Conservation (phyloP, 2,888 invertebrate species). For the Nasonia oneida region DNA sequence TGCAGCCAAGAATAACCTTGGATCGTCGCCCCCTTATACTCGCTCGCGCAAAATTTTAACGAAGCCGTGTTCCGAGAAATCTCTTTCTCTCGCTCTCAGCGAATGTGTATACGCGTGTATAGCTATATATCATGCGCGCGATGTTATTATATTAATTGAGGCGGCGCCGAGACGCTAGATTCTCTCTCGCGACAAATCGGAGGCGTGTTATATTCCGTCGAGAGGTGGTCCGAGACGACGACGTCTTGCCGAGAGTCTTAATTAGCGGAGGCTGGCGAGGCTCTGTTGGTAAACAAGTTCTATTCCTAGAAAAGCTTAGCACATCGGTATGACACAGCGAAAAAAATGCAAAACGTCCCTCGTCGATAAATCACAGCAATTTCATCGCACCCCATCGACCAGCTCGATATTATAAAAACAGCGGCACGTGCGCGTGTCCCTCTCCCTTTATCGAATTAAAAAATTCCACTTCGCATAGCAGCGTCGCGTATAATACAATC, state of each 20-base stretch:
- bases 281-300: not conserved
- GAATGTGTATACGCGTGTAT: not conserved
- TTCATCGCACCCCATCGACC: not conserved
- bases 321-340: not conserved
- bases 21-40: not conserved
- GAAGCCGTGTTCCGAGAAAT: conserved; percentile 55
- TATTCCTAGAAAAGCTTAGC: not conserved
- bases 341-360: not conserved
- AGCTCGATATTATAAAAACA: not conserved
- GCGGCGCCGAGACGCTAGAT: conserved; percentile 39
- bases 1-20: conserved; percentile 68
- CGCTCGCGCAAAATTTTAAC: conserved; percentile 53
- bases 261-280: not conserved
- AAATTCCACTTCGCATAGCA: conserved; percentile 24
- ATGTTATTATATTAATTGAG: conserved; percentile 58
- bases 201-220: conserved; percentile 7
- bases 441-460: conserved; percentile 43
- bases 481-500: not conserved
- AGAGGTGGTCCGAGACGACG: not conserved
- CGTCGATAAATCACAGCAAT: not conserved
- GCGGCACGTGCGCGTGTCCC: not conserved
- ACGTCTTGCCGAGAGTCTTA: not conserved
- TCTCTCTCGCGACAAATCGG: conserved; percentile 26
- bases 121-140: not conserved
- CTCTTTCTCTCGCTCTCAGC: not conserved